Percentiles rank a stretch among this genome's conserved stretches.
phyloP scores from a whole-genome alignment of 1,140 invertebrate species.

The Sycophaga agraensis region DNA sequence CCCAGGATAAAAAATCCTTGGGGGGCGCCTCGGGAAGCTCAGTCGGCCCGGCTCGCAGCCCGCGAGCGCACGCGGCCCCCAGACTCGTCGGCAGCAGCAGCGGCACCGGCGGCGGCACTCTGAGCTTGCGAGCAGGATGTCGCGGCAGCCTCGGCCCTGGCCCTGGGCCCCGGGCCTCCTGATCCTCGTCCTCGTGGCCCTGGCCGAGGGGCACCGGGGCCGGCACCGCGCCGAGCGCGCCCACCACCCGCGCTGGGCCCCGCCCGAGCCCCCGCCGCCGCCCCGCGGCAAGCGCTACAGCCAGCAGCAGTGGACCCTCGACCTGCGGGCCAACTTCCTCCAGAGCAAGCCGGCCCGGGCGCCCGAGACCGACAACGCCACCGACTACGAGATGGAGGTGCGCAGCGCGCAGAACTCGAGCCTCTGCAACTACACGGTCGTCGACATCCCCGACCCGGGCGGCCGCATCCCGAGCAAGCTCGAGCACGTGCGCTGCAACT shows the following conservation, averaged over 20 bases:
- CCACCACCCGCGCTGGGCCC: background rate
- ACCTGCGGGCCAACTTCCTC: background rate
- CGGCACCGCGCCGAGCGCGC: slow-evolving; percentile 4
- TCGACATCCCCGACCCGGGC: slow-evolving; percentile 20
- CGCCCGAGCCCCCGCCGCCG: background rate
- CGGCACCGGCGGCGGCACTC: too few species aligned
- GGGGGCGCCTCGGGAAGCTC: too few species aligned
- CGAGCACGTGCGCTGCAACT: slow-evolving; percentile 35
- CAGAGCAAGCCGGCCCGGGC: background rate
- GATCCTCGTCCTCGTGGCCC: background rate
- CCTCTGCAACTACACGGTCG: slow-evolving; percentile 37
- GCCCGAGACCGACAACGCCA: too few species aligned
- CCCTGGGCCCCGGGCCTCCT: background rate
- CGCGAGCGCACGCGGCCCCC: too few species aligned
- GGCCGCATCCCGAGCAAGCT: slow-evolving; percentile 23
- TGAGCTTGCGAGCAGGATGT: too few species aligned
- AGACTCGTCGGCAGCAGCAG: too few species aligned
- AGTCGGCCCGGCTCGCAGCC: too few species aligned
- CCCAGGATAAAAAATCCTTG: too few species aligned
- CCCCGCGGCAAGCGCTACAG: slow-evolving; percentile 8
- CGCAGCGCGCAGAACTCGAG: slow-evolving; percentile 32
- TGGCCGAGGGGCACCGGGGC: background rate
- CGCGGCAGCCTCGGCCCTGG: too few species aligned
- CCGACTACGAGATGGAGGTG: slow-evolving; percentile 30
- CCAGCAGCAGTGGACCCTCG: background rate